Evolutionary conservation across 2,888 invertebrate genomes (phyloP), one percentile per base, ranked within the genome.

Genomic region (Didymodactylos carnosus): DNA sequence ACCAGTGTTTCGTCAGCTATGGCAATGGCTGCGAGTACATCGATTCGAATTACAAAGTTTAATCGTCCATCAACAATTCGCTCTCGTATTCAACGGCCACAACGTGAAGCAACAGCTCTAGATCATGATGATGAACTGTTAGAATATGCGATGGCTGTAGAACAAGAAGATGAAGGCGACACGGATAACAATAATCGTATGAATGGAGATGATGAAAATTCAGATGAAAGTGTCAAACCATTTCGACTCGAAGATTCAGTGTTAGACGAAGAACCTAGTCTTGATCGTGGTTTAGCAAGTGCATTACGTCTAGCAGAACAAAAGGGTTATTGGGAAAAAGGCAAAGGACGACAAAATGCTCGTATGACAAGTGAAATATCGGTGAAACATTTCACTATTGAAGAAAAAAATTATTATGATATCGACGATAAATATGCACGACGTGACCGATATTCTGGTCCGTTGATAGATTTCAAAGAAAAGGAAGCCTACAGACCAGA

Each of bases 251-350:
- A 69, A 69, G 41, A 62, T 7, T 35, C 62, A 10, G 40, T 90
- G 77, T 85, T 95, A 78, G 93, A 92, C 80, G 92, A 92, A 77
- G 95, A 97, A 84, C 94, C 94, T 2, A 89, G 91, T 80, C 88
- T 93, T 72, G 90, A 81, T n/a, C 79, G 91, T 76, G 95, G 97
- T 72, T 89, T 97, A 76, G 92, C 89, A 62, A 92, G 91, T 77
- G 94, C 95, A 19, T 86, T 97, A 76, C 88, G 89, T 80, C 85
- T 95, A 76, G 95, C 95, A 35, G 87, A 90, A 82, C 92, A 91
- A 80, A 97, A 97, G 86, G 95, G 85, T 79, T 74, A 74, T 53
- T 53, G 71, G 39, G 74, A 41, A 29, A 51, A 71, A 62, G 74
- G 71, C n/a, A 71, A 74, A 40, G 27, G n/a, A 16, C 71, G 71